phyloP scores from a whole-genome alignment of 1,140 invertebrate genomes.

The Bombus difficillimus region DNA sequence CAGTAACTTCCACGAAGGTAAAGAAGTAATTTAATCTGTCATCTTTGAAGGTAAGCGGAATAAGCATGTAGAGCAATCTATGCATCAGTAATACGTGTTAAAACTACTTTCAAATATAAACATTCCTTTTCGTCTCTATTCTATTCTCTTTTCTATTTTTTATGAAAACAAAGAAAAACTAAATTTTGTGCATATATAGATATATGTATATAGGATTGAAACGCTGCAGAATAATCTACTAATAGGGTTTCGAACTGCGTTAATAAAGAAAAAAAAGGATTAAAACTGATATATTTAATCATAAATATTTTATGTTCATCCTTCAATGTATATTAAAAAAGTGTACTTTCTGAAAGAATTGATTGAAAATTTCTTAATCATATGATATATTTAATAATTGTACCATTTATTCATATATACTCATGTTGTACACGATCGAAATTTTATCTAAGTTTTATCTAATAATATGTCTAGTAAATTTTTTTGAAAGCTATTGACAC shows the following conservation, averaged over 20 bases:
- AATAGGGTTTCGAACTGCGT: no score
- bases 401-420: not conserved
- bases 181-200: not conserved
- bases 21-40: slow-evolving; percentile 41
- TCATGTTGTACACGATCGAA: not conserved
- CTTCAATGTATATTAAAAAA: not conserved
- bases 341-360: not conserved
- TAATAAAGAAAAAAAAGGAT: no score
- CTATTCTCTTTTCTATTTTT: no score
- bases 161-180: not conserved
- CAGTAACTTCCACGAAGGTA: slow-evolving; percentile 21
- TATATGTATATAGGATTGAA: not conserved
- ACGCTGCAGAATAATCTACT: no score
- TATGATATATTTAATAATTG: not conserved
- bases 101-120: not conserved
- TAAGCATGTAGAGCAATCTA: not conserved
- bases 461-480: slow-evolving; percentile 6
- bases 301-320: not conserved
- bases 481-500: slow-evolving; percentile 35
- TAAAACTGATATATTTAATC: not conserved
- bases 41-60: slow-evolving; percentile 41
- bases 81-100: not conserved
- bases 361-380: not conserved
- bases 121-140: not conserved
- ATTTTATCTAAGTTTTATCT: not conserved